A percentile compares a stretch with the other conserved stretches of the same genome.
phyloP scores from a whole-genome alignment of 2,113 vertebrate genomes.

The Lepus europaeus region DNA sequence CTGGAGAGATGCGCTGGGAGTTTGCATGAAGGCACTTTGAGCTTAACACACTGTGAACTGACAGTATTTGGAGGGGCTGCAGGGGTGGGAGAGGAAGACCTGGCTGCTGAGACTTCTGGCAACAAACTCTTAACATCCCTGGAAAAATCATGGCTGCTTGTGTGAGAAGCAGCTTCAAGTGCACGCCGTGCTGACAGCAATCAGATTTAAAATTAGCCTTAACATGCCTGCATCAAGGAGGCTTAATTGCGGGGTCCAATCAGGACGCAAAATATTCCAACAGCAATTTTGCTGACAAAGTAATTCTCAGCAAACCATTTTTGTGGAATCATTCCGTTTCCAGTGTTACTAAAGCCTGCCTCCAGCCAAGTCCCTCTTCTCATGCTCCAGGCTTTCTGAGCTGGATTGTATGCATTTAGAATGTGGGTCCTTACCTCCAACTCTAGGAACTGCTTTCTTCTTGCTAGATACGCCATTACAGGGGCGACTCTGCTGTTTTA shows the following conservation, averaged over 20 bases:
- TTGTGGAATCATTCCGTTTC: neutral
- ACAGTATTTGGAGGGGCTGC: neutral
- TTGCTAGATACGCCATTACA: neutral
- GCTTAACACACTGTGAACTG: neutral
- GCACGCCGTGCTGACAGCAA: slow-evolving; percentile 70
- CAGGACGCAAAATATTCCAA: slow-evolving; percentile 78
- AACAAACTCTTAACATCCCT: neutral
- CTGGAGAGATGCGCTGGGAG: neutral
- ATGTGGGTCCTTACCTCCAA: neutral
- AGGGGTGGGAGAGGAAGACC: neutral
- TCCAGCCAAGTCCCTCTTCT: neutral
- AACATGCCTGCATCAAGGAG: slow-evolving; percentile 78
- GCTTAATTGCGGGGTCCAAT: slow-evolving; percentile 83
- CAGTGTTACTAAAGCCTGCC: neutral
- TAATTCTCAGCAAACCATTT: slow-evolving; percentile 77
- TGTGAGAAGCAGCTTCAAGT: slow-evolving; percentile 76
- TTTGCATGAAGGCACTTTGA: neutral
- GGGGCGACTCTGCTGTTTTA: neutral
- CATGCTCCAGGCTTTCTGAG: neutral
- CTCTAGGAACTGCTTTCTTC: neutral
- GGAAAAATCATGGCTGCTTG: slow-evolving; percentile 37
- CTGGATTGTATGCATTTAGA: neutral
- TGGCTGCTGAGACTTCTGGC: neutral
- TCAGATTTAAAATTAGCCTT: slow-evolving; percentile 85
- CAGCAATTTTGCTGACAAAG: slow-evolving; percentile 77